Conservation (phyloP, 2,797 vertebrate genomes). For the Enteromius anoplus region DNA sequence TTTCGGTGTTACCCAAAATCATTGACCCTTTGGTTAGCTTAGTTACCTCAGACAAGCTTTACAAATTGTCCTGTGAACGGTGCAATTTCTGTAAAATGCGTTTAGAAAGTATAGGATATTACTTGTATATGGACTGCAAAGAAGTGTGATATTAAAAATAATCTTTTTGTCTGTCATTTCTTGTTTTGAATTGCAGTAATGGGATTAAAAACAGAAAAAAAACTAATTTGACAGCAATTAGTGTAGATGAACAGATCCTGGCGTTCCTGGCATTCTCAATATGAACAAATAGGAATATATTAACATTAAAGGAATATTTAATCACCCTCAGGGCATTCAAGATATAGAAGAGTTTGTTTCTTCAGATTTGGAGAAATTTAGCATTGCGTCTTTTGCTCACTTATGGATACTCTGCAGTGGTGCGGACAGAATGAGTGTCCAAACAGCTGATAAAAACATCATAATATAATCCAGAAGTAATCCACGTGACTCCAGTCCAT, state of each 20-base stretch:
- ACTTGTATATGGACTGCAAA: neutral
- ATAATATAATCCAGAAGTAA: neutral
- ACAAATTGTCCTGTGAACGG: neutral
- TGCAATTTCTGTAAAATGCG: neutral
- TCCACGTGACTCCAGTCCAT: neutral
- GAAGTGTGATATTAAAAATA: neutral
- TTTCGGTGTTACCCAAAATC: conserved; percentile 1
- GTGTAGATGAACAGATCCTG: too few relatives aligned
- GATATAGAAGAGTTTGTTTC: too few relatives aligned
- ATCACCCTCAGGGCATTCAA: too few relatives aligned
- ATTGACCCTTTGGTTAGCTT: neutral
- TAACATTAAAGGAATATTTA: neutral
- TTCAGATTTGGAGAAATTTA: neutral
- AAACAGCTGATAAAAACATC: neutral
- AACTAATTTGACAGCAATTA: too few relatives aligned
- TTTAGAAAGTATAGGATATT: neutral
- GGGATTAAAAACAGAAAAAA: too few relatives aligned
- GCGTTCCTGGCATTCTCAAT: neutral
- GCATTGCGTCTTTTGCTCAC: neutral
- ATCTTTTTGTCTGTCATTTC: neutral
- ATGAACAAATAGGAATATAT: neutral
- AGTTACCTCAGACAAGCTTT: neutral
- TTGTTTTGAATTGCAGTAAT: too few relatives aligned
- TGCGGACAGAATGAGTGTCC: neutral
- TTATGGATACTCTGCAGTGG: neutral